Conservation (phyloP, 2,797 vertebrate species). For the Dendrocincla fuliginosa region DNA sequence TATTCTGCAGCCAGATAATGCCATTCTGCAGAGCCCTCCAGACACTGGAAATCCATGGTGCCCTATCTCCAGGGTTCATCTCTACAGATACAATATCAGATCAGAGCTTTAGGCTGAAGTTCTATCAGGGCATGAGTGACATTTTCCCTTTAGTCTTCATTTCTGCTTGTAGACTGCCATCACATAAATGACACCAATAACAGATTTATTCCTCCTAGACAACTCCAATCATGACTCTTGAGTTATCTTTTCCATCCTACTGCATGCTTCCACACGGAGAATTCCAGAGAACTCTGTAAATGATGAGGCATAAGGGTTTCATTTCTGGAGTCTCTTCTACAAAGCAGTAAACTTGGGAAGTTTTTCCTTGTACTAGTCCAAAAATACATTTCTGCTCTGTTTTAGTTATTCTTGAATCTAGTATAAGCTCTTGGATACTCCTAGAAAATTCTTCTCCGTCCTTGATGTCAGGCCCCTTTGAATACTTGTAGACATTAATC, state of each 20-base stretch:
- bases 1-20: background rate
- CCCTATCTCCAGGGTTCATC: background rate
- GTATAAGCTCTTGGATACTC: background rate
- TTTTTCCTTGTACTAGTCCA: background rate
- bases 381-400: background rate
- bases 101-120: background rate
- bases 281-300: background rate
- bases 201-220: background rate
- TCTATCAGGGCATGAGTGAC: background rate
- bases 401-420: background rate
- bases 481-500: background rate
- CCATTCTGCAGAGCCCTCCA: background rate
- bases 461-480: background rate
- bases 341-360: background rate
- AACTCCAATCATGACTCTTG: background rate
- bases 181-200: background rate
- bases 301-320: background rate
- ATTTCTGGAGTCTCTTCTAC: background rate
- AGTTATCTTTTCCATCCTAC: slow-evolving; percentile 19
- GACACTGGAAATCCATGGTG: background rate
- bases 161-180: background rate
- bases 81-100: background rate
- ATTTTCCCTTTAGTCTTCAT: background rate
- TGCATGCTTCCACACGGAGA: background rate
- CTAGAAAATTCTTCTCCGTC: background rate